Conservation (phyloP, 2,888 invertebrate genomes). For the Tipula helvola region DNA sequence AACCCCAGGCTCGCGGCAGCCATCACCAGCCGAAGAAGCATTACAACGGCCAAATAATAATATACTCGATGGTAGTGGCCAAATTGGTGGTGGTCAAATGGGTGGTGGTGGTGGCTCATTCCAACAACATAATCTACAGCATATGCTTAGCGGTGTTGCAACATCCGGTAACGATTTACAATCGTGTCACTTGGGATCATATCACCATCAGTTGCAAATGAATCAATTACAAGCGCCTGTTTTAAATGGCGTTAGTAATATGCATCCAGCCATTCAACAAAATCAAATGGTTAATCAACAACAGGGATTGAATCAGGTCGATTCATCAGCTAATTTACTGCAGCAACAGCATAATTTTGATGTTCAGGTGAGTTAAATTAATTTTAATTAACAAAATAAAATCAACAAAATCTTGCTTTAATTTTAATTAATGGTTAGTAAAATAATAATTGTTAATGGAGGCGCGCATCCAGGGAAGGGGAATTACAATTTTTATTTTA, state of each 20-base stretch:
- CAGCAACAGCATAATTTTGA: slow-evolving; percentile 63
- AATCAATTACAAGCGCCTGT: slow-evolving; percentile 34
- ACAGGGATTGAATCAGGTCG: slow-evolving; percentile 33
- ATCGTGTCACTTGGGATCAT: slow-evolving; percentile 27
- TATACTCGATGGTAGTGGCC: slow-evolving; percentile 24
- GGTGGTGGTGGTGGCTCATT: slow-evolving; percentile 18
- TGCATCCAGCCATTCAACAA: slow-evolving; percentile 25
- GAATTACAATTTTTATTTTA: not conserved
- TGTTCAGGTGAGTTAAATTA: slow-evolving; percentile 52
- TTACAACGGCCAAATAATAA: slow-evolving; percentile 39
- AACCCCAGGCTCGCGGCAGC: slow-evolving; percentile 82
- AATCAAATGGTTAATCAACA: slow-evolving; percentile 34
- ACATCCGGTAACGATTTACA: slow-evolving; percentile 30
- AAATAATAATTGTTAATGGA: not conserved
- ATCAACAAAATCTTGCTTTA: not conserved
- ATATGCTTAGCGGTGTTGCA: slow-evolving; percentile 29
- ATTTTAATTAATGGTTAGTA: not conserved
- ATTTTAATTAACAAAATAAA: not conserved
- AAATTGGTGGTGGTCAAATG: not conserved
- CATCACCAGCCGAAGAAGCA: slow-evolving; percentile 77
- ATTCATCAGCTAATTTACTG: slow-evolving; percentile 39
- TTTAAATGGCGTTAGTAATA: slow-evolving; percentile 31
- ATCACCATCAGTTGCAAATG: slow-evolving; percentile 36
- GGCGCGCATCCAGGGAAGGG: not conserved
- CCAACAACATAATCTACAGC: slow-evolving; percentile 38